Evolutionary conservation across 2,888 invertebrate species (phyloP).

Genomic region (Platypus cylindrus): DNA sequence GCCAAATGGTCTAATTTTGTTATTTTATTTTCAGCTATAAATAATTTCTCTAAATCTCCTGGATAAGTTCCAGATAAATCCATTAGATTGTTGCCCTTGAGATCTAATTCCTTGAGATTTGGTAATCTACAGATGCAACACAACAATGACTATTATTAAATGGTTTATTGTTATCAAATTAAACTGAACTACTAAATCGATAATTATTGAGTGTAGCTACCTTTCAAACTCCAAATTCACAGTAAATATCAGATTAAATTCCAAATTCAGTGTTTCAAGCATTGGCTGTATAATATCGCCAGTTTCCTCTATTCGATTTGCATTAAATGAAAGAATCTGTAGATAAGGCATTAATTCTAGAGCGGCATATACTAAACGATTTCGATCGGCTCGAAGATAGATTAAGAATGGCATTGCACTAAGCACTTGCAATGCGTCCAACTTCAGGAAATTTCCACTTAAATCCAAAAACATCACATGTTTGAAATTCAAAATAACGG

Average conservation of each 20-base stretch:
- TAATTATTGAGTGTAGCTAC: no score
- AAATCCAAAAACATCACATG: conserved; percentile 46
- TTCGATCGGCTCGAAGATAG: conserved; percentile 45
- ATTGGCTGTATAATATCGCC: conserved; percentile 42
- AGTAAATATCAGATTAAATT: conserved; percentile 31
- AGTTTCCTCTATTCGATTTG: conserved; percentile 41
- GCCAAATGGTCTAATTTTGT: conserved; percentile 32
- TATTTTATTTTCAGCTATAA: conserved; percentile 37
- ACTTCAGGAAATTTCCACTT: conserved; percentile 40
- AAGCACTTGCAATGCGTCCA: conserved; percentile 38
- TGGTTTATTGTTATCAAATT: no score
- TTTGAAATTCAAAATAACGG: conserved; percentile 38
- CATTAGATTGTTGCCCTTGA: conserved; percentile 39
- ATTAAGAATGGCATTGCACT: conserved; percentile 42
- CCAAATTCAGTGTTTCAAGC: conserved; percentile 43
- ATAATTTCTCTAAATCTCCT: conserved; percentile 53
- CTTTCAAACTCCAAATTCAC: conserved; percentile 24
- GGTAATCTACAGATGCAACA: conserved; percentile 19
- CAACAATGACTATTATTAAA: no score
- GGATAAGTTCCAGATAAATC: conserved; percentile 39
- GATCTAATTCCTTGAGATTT: conserved; percentile 41
- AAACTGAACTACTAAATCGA: no score
- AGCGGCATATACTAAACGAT: conserved; percentile 37
- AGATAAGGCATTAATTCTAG: conserved; percentile 42
- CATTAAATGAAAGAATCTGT: conserved; percentile 46